Base-by-base conservation (phyloP, 2,888 invertebrate species). In the Terebella lapidaria region DNA sequence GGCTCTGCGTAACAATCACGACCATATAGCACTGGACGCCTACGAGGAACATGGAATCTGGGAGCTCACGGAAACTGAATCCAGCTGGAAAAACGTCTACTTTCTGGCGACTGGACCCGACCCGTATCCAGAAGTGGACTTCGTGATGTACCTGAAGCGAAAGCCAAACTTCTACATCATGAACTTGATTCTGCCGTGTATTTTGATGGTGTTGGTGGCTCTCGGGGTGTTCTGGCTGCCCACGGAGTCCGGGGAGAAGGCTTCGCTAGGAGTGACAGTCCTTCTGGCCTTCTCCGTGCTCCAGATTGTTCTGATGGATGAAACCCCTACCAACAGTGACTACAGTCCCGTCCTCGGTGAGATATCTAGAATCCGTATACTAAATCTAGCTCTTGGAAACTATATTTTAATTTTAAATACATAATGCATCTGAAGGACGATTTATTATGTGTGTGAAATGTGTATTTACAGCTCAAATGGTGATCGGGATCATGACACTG, bases 191-290 rank as follows among this genome's bases (percentile, higher is more conserved):
- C n/a, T 46, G 3, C 56, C 56, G 5, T 47, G 45, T 45, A 27
- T 47, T 3, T 45, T 42, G 18, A 56, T 56, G 5, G 22, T 42
- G 3, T 22, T 47, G n/a, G 24, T 56, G 18, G 56, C 42, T 18
- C 20, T 56, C 20, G 28, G 18, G 51, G 22, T 56, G 47, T 56
- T 51, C 25, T 56, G 42, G 25, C 47, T 56, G 24, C 56, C 56
- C 15, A 18, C 42, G 22, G 56, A 56, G 3, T 56, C 56, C 28
- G 56, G 56, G 22, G 56, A 56, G 56, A 56, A 56, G 47, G 47
- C 47, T 20, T 56, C 56, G 2, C 25, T 56, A 25, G 56, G 56
- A 20, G 47, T 56, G 18, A 56, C 56, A 2, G 56, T 56, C 18
- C 56, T 56, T 3, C 20, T 56, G 4, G 56, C 56, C 25, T 56